A percentile compares a stretch with the other conserved stretches of the same genome.
phyloP scores from a whole-genome alignment of 2,888 invertebrate species.

The Brassicogethes aeneus region DNA sequence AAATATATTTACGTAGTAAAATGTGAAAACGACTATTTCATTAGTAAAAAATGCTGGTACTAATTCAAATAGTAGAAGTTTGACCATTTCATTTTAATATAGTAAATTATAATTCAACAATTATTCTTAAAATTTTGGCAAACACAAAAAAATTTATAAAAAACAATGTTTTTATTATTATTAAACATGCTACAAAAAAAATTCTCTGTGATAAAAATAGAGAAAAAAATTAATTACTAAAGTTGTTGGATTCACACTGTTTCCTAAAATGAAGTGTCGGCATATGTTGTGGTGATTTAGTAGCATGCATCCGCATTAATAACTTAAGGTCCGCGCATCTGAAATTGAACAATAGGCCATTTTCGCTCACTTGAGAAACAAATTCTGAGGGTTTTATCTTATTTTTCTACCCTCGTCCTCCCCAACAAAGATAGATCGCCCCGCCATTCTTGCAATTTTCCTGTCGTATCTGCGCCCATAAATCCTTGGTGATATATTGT shows the following conservation, averaged over 20 bases:
- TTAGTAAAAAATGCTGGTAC: too few species aligned
- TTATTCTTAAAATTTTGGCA: too few species aligned
- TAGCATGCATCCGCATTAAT: conserved; percentile 7
- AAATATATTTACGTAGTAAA: too few species aligned
- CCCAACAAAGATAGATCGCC: conserved; percentile 81
- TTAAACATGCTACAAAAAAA: too few species aligned
- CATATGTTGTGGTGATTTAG: not conserved
- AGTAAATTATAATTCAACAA: too few species aligned
- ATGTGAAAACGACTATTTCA: too few species aligned
- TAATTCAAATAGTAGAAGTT: too few species aligned
- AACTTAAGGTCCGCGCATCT: conserved; percentile 23
- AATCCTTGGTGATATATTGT: conserved; percentile 78
- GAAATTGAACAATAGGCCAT: conserved; percentile 37
- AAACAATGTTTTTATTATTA: too few species aligned
- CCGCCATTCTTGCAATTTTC: conserved; percentile 90
- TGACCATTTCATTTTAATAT: too few species aligned
- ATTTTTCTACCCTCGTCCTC: conserved; percentile 44
- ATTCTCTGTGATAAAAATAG: too few species aligned
- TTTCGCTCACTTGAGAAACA: conserved; percentile 40
- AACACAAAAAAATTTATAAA: too few species aligned
- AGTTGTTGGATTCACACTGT: conserved; percentile 1
- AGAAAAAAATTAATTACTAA: too few species aligned
- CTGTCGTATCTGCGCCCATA: conserved; percentile 86
- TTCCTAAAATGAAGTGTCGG: not conserved
- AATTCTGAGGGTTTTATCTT: conserved; percentile 42